Conservation (phyloP, 2,888 invertebrate genomes). For the Drosophila fulvimacula region DNA sequence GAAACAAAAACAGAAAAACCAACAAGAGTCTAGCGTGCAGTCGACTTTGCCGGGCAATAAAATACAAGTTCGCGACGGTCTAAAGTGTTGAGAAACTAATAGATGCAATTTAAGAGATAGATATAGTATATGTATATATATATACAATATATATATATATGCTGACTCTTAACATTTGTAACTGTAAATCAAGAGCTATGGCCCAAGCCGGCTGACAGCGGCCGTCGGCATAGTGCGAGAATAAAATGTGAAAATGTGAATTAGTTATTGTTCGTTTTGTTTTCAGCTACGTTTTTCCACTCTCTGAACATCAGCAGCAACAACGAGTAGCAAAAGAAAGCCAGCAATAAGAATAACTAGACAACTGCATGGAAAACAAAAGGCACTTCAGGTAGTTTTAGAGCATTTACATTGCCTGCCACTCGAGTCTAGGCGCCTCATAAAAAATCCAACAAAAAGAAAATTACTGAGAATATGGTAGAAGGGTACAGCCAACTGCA, state of each 20-base stretch:
- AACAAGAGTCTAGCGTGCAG: conserved; percentile 27
- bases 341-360: conserved; percentile 1
- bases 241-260: conserved; percentile 33
- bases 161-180: conserved; percentile 1
- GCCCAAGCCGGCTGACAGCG: conserved; percentile 4
- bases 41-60: conserved; percentile 11
- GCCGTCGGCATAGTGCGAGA: conserved; percentile 22
- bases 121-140: neutral
- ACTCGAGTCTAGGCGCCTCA: neutral
- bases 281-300: conserved; percentile 56
- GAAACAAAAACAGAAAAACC: neutral
- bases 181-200: conserved; percentile 23
- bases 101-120: conserved; percentile 16
- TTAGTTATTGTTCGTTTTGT: conserved; percentile 48
- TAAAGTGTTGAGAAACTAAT: conserved; percentile 51
- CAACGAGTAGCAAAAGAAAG: conserved; percentile 15
- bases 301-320: conserved; percentile 45
- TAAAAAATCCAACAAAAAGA: too few relatives aligned
- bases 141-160: conserved; percentile 13
- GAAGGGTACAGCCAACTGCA: neutral
- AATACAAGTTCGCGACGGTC: conserved; percentile 12
- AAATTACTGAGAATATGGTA: too few relatives aligned
- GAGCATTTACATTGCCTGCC: conserved; percentile 19
- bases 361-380: conserved; percentile 2
- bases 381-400: conserved; percentile 46